Percentiles rank a stretch among this genome's conserved stretches.
phyloP scores from a whole-genome alignment of 1,140 invertebrate genomes.

The Drosophila sturtevanti region DNA sequence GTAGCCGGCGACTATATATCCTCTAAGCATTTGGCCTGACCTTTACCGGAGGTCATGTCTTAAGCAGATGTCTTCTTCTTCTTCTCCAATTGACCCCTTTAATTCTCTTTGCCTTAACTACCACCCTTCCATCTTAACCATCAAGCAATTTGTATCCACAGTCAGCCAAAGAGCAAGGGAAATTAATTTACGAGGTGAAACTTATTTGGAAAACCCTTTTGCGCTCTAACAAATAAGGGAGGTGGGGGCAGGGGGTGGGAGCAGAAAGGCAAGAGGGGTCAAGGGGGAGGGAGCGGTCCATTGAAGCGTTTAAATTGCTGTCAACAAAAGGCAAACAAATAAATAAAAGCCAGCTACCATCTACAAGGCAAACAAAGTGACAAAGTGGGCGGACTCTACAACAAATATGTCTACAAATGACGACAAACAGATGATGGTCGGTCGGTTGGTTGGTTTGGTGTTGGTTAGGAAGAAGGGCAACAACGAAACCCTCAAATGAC shows the following conservation, averaged over 20 bases:
- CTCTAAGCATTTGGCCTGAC: slow-evolving; percentile 23
- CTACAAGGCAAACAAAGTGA: slow-evolving; percentile 33
- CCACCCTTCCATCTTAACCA: not conserved
- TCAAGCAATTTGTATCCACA: slow-evolving; percentile 63
- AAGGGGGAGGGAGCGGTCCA: slow-evolving; percentile 37
- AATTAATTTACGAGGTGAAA: slow-evolving; percentile 80
- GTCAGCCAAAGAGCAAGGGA: slow-evolving; percentile 44
- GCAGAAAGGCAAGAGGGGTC: not conserved
- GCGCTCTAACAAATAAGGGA: slow-evolving; percentile 42
- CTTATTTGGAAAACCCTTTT: slow-evolving; percentile 78
- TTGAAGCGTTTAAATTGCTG: slow-evolving; percentile 80
- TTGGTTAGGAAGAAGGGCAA: not conserved
- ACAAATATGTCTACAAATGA: slow-evolving; percentile 71
- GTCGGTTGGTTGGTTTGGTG: not conserved
- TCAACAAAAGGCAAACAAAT: slow-evolving; percentile 80
- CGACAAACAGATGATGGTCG: slow-evolving; percentile 16
- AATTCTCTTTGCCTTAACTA: not conserved
- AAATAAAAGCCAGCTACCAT: slow-evolving; percentile 69
- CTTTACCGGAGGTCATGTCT: slow-evolving; percentile 52
- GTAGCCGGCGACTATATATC: slow-evolving; percentile 14
- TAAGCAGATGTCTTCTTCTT: slow-evolving; percentile 13
- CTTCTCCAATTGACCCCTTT: not conserved
- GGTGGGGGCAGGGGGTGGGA: not conserved
- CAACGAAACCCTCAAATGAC: slow-evolving; percentile 52
- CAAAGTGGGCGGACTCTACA: slow-evolving; percentile 55